These are phyloP conservation scores for Myotis planiceps DNA, from an alignment of 2,797 vertebrate genomes.

Conservation along the genomic window DNA sequence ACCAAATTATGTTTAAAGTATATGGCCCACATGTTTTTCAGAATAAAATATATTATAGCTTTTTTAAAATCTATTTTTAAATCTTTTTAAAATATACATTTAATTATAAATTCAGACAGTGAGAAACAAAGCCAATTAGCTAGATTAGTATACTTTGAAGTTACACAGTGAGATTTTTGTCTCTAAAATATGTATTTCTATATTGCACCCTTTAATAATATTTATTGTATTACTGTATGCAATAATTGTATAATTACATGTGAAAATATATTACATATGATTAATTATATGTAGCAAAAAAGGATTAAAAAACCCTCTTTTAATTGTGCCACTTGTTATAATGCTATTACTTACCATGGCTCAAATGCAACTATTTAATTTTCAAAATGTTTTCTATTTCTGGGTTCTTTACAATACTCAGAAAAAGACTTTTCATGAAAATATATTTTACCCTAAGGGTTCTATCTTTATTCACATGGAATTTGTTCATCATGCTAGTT, in stretches of 20 bases:
- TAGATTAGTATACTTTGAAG: neutral
- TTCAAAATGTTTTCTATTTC: neutral
- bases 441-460: neutral
- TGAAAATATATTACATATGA: neutral
- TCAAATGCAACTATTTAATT: neutral
- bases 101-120: conserved; percentile 38
- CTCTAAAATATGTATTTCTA: neutral
- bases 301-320: neutral
- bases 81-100: neutral
- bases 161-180: neutral
- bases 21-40: neutral
- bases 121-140: neutral
- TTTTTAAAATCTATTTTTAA: neutral
- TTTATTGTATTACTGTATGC: neutral
- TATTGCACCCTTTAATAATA: neutral
- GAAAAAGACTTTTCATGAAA: neutral
- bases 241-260: neutral
- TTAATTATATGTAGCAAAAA: neutral
- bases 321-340: neutral
- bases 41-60: neutral
- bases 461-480: neutral
- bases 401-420: neutral
- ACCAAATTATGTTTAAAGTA: conserved; percentile 13
- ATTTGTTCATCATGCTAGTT: neutral
- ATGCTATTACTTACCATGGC: neutral